Base-by-base conservation (phyloP, 2,113 vertebrate genomes). In the Anseranas semipalmata region DNA sequence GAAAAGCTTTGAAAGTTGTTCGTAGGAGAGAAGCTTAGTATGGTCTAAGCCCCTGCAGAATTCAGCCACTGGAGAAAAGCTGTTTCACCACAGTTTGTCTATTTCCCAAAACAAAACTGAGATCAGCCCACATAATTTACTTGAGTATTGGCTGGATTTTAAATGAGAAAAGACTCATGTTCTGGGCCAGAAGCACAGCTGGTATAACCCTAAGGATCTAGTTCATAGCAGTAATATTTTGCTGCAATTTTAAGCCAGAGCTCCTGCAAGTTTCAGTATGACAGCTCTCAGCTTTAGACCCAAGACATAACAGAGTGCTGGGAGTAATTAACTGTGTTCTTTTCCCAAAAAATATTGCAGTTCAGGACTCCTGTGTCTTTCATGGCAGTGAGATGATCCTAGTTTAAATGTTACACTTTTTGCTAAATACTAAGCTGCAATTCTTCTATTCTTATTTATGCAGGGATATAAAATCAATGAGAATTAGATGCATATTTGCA, bases 171-270 rank as follows among this genome's bases (percentile, higher is more conserved):
- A 83, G 37, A 39, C 15, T 79, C 14, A 7, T 37, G 41, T 22
- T 88, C 63, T 81, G 41, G 68, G 68, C 87, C 90, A 95, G 90
- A 84, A 88, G n/a, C 78, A 86, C 75, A 93, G 81, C 82, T 92
- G 92, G 78, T 84, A 35, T 60, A 93, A 81, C 56, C 60, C 18
- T 8, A 33, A 90, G 75, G 82, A 84, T 92, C 72, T 80, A 43
- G 46, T 93, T 67, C 72, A 78, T 50, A 81, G 79, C 72, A 84
- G 32, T 60, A 86, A 84, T 60, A 65, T 93, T 93, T 84, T 90
- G 96, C 60, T 84, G 17, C 63, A 72, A 24, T 88, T 91, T 81
- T 67, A 92, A 95, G 52, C 37, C 79, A 78, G 76, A 84, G 12
- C 43, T 95, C 71, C 90, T 87, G 65, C 73, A 60, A 46, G 50